Base-by-base conservation (phyloP, 2,113 vertebrate species). In the Gopherus evgoodei region DNA sequence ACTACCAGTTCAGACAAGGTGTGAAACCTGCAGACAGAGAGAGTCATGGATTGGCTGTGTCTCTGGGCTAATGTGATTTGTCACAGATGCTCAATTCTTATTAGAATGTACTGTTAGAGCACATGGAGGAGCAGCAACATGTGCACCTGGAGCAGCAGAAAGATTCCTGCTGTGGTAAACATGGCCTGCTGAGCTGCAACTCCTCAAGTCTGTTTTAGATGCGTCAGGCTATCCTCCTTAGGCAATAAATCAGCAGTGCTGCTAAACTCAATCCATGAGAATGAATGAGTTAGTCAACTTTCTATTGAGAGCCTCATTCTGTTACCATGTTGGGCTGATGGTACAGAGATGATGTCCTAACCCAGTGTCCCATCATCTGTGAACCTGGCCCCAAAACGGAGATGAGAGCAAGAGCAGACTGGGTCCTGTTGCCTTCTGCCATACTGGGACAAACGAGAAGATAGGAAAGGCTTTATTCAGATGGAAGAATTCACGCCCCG, bases 161-260 rank as follows among this genome's bases (percentile, higher is more conserved):
- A 24, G 79, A 5, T 47, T 90, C 53, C 52, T 0, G 1, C 0
- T 44, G 44, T 29, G 29, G 12, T 1, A 0, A 44, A n/a, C 22
- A 19, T 0, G 1, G 76, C 76, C 47, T 13, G 49, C 25, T 16
- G 44, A 0, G 2, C n/a, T 12, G 11, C 22, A 75, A 22, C 11
- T 22, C 42, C 72, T 47, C 47, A 22, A 22, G 35, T 17, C 62
- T n/a, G 16, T n/a, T 69, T 69, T n/a, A 69, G 35, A 69, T 69
- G 17, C 1, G 4, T 21, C 35, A 69, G 35, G 62, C 62, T n/a
- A 69, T 17, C 8, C 14, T 19, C 16, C 16, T 69, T 17, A 19
- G 35, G 16, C 62, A 69, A 21, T n/a, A 69, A 69, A 19, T 69
- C 42, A 83, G 56, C 38, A 21, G 38, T 2, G 31, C 21, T 54